Evolutionary conservation across 2,797 vertebrate genomes (phyloP).

Genomic region (Sarcophilus harrisii): DNA sequence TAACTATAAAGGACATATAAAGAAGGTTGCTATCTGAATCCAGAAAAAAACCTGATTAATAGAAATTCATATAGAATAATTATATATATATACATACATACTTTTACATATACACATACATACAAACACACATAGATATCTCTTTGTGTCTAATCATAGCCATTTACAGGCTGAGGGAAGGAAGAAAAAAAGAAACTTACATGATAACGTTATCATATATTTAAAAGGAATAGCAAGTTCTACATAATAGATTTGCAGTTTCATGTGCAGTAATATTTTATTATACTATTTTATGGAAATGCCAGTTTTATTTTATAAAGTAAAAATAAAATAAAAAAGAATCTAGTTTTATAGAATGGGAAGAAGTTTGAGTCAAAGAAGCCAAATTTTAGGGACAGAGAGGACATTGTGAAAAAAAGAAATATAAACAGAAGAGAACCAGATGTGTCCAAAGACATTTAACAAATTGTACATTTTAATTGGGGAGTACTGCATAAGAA

Average conservation of each 20-base stretch:
- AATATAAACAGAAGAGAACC: not conserved
- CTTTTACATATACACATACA: no score
- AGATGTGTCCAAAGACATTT: not conserved
- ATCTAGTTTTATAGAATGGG: not conserved
- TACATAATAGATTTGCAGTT: not conserved
- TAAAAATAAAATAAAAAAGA: not conserved
- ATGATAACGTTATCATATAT: not conserved
- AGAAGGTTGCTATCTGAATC: not conserved
- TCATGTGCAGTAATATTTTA: not conserved
- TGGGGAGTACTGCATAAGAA: not conserved
- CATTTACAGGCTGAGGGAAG: not conserved
- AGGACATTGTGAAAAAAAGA: not conserved
- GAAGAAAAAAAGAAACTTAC: not conserved
- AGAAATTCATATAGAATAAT: not conserved
- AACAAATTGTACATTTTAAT: not conserved
- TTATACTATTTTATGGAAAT: not conserved
- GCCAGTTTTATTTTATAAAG: not conserved
- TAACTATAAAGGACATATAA: not conserved
- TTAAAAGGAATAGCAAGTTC: not conserved
- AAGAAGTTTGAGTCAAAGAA: not conserved
- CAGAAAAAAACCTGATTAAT: not conserved
- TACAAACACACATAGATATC: not conserved
- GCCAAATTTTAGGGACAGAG: not conserved
- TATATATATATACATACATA: not conserved
- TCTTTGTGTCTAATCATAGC: not conserved